Percentiles rank a stretch among this genome's conserved stretches.
These are phyloP conservation scores for Ameiurus melas DNA, from an alignment of 2,113 vertebrate genomes.

Conservation along the genomic window DNA sequence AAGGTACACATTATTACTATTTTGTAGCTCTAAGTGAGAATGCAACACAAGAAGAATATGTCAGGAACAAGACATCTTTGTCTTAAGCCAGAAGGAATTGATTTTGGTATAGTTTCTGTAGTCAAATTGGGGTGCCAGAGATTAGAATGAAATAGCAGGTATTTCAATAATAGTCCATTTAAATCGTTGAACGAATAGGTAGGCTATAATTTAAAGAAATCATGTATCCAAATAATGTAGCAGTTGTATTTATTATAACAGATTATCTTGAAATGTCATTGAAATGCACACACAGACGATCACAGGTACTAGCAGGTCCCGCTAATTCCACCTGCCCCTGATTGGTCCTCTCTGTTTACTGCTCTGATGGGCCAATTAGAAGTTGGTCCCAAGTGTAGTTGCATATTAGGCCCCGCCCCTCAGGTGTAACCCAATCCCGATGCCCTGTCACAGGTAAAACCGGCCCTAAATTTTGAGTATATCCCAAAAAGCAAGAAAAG, in stretches of 20 bases:
- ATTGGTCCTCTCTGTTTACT: slow-evolving; percentile 45
- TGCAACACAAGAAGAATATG: not conserved
- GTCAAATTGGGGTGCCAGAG: not conserved
- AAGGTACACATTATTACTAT: not conserved
- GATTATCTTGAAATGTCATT: not conserved
- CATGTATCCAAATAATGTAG: not conserved
- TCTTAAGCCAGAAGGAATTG: not conserved
- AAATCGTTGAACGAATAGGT: not conserved
- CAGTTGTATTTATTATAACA: not conserved
- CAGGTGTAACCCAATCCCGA: slow-evolving; percentile 78
- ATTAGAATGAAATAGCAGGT: not conserved
- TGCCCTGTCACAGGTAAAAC: slow-evolving; percentile 79
- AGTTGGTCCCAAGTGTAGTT: slow-evolving; percentile 48
- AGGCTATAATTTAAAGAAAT: not conserved
- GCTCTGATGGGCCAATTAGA: slow-evolving; percentile 63
- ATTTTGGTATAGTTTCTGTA: not conserved
- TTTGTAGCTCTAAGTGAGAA: not conserved
- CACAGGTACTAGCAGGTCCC: not conserved
- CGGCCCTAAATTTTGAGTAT: slow-evolving; percentile 74
- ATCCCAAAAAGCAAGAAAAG: slow-evolving; percentile 91
- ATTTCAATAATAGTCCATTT: not conserved
- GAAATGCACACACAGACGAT: not conserved
- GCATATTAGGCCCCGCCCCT: slow-evolving; percentile 61
- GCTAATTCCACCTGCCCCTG: slow-evolving; percentile 24
- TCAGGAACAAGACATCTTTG: not conserved